Evolutionary conservation across 2,113 vertebrate species (phyloP).

Genomic region (Oenanthe oenanthe): DNA sequence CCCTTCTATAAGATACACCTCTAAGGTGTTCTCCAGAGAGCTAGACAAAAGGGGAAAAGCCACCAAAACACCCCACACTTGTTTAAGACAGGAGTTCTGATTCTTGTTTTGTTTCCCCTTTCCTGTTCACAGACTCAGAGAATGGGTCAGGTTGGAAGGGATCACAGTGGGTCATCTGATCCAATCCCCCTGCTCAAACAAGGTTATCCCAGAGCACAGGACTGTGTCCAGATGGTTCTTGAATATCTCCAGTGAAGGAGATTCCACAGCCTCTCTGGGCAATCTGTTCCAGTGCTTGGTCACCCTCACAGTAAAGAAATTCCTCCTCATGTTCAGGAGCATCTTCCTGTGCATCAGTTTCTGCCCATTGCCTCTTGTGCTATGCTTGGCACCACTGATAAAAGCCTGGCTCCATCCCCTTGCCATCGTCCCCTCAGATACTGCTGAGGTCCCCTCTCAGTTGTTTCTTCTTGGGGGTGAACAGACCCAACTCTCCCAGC

Average conservation of each 20-base stretch:
- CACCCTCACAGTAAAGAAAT: background rate
- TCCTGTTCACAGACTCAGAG: background rate
- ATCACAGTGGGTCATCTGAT: background rate
- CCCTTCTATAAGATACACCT: background rate
- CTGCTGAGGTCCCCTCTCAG: background rate
- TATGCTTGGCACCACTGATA: background rate
- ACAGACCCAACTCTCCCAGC: background rate
- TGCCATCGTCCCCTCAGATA: background rate
- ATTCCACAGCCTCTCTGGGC: background rate
- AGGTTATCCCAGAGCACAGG: background rate
- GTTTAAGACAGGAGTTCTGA: background rate
- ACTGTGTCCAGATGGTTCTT: background rate
- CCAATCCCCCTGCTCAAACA: too few relatives aligned
- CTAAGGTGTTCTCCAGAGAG: background rate
- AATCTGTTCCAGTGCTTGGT: background rate
- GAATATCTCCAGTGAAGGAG: background rate
- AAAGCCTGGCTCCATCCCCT: background rate
- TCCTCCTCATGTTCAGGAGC: background rate
- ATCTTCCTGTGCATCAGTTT: background rate
- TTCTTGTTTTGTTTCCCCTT: background rate
- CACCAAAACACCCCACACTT: rapidly evolving
- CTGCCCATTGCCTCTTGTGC: background rate
- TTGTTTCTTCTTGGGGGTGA: background rate
- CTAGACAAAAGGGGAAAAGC: background rate
- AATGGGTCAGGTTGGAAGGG: background rate